Evolutionary conservation across 2,113 vertebrate species (phyloP), one percentile per base, ranked within the genome.

Genomic region (Coryphaenoides rupestris): DNA sequence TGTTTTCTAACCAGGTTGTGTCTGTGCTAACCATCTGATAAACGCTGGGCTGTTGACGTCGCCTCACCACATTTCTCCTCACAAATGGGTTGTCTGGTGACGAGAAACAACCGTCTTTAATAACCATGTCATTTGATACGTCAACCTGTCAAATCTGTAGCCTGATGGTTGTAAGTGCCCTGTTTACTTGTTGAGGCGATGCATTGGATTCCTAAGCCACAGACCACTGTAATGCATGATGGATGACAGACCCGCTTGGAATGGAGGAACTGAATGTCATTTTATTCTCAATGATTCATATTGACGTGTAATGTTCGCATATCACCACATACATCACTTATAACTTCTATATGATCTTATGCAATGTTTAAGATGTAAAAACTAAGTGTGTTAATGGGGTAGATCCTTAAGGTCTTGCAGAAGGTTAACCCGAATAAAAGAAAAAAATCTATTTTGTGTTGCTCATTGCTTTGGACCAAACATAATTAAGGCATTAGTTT

Each of bases 311-410:
- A 70, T 70, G 68, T 83, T 85, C 56, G 84, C 77, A 79, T 84
- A 83, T 88, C 87, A 86, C 79, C 72, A 77, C 65, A 71, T 75
- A 55, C 59, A 75, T 81, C 83, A 86, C 81, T 70, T 80, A 19
- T 65, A 23, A 58, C 40, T 40, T 55, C 75, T 80, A 57, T 81
- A 82, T 69, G 80, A 85, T 81, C 80, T 89, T 89, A 89, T 89
- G 87, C 87, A 89, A 89, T 82, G 82, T 80, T 85, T 56, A 78
- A 82, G 74, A 77, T 84, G 68, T 87, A 79, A 14, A 83, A 79
- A 78, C 21, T 76, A 72, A 68, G 61, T 84, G 68, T 73, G 61
- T 79, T 79, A 82, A 81, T 78, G 78, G 72, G 70, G 70, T 80
- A 72, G 70, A 79, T 80, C 72, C 71, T 61, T 79, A 80, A 78